These are phyloP conservation scores for Eueides isabella DNA, from an alignment of 1,140 invertebrate genomes.

Conservation along the genomic window DNA sequence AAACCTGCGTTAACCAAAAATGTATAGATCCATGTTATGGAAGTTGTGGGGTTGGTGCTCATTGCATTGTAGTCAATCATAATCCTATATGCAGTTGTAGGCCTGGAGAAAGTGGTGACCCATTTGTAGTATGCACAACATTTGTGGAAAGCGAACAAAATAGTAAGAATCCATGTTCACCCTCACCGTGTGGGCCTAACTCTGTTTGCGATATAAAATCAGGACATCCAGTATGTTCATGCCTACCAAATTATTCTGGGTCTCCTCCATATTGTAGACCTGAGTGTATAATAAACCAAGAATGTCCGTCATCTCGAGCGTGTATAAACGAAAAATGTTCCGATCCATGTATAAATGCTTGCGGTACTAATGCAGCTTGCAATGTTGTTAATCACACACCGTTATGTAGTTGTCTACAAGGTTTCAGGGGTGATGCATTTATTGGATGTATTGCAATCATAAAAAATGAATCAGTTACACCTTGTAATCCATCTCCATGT, in stretches of 20 bases:
- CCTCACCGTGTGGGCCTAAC: constrained; percentile 92
- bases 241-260: constrained; percentile 88
- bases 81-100: constrained; percentile 92
- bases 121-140: constrained; percentile 87
- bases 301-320: constrained; percentile 88
- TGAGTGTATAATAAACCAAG: constrained; percentile 89
- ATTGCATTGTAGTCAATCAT: constrained; percentile 90
- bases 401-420: constrained; percentile 89
- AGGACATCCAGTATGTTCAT: constrained; percentile 90
- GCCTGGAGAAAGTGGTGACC: constrained; percentile 89
- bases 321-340: constrained; percentile 91
- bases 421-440: constrained; percentile 92
- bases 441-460: constrained; percentile 86
- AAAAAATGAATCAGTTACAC: constrained; percentile 82
- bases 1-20: constrained; percentile 90
- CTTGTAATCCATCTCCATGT: constrained; percentile 91
- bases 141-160: constrained; percentile 74
- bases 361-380: constrained; percentile 91
- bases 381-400: constrained; percentile 91
- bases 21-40: constrained; percentile 90
- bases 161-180: constrained; percentile 87
- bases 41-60: constrained; percentile 88
- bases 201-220: constrained; percentile 92
- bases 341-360: constrained; percentile 88
- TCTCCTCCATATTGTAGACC: constrained; percentile 88